These are phyloP conservation scores for Pipa parva DNA, from an alignment of 2,113 vertebrate genomes.

Conservation along the genomic window DNA sequence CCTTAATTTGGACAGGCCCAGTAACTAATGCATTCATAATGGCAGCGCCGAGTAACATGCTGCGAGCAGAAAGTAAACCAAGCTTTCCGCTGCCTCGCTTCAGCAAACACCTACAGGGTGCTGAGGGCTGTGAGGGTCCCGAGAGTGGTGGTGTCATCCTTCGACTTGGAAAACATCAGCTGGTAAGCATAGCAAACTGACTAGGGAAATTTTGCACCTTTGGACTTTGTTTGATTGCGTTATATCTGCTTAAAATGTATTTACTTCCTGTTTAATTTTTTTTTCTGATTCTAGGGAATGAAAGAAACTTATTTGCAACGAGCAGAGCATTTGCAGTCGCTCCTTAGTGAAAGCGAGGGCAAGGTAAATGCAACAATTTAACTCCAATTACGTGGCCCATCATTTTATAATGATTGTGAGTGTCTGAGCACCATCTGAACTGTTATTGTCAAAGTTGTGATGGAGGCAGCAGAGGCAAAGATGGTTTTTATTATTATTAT, in stretches of 20 bases:
- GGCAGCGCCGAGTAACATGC: slow-evolving; percentile 84
- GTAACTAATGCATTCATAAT: slow-evolving; percentile 83
- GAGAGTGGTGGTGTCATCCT: slow-evolving; percentile 67
- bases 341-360: slow-evolving; percentile 76
- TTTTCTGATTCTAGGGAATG: slow-evolving; percentile 59
- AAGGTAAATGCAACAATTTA: slow-evolving; percentile 74
- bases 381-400: too few species aligned
- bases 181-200: slow-evolving; percentile 67
- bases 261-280: neutral
- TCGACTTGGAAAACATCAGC: slow-evolving; percentile 70
- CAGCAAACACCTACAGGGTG: slow-evolving; percentile 77
- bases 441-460: too few species aligned
- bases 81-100: slow-evolving; percentile 77
- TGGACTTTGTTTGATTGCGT: too few species aligned
- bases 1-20: slow-evolving; percentile 61
- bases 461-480: too few species aligned
- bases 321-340: slow-evolving; percentile 63
- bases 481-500: too few species aligned
- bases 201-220: too few species aligned
- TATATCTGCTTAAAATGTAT: too few species aligned
- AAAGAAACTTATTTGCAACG: slow-evolving; percentile 80
- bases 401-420: too few species aligned
- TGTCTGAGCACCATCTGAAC: too few species aligned
- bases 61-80: slow-evolving; percentile 80
- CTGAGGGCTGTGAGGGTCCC: slow-evolving; percentile 62